Percentiles rank a stretch among this genome's conserved stretches.
These are phyloP conservation scores for Tillus elongatus DNA, from an alignment of 2,888 invertebrate genomes.

Conservation along the genomic window DNA sequence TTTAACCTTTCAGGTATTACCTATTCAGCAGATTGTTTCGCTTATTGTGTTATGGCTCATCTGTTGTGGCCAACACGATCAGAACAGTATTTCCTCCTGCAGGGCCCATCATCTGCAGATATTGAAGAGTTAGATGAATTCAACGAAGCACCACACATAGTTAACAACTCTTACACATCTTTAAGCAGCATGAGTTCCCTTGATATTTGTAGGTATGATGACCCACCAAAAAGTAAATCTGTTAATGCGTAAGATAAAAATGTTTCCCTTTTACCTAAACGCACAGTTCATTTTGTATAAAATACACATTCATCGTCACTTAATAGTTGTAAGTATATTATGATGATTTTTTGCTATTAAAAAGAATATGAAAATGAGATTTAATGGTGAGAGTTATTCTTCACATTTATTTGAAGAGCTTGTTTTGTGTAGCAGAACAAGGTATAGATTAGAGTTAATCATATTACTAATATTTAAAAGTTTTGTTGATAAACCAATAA, in stretches of 20 bases:
- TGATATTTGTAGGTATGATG: slow-evolving; percentile 35
- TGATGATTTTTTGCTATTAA: too few relatives aligned
- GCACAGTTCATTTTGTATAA: neutral
- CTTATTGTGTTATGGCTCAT: slow-evolving; percentile 91
- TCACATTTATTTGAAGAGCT: too few relatives aligned
- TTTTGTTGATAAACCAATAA: too few relatives aligned
- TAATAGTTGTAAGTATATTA: too few relatives aligned
- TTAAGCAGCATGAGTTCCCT: slow-evolving; percentile 35
- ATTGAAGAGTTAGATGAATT: slow-evolving; percentile 83
- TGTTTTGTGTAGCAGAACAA: too few relatives aligned
- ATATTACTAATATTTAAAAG: too few relatives aligned
- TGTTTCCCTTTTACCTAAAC: neutral
- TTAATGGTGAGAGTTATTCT: too few relatives aligned
- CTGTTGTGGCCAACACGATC: slow-evolving; percentile 91
- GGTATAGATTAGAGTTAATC: too few relatives aligned
- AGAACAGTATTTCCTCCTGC: slow-evolving; percentile 80
- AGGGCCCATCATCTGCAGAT: slow-evolving; percentile 60
- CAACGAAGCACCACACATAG: slow-evolving; percentile 82
- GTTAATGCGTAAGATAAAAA: slow-evolving; percentile 23
- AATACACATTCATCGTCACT: neutral
- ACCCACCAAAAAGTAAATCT: slow-evolving; percentile 27
- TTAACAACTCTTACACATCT: slow-evolving; percentile 48
- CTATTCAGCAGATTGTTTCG: slow-evolving; percentile 90
- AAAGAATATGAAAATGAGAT: too few relatives aligned
- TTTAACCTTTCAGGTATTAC: slow-evolving; percentile 88